phyloP scores from a whole-genome alignment of 2,113 vertebrate species.

The Prochilodus magdalenae region DNA sequence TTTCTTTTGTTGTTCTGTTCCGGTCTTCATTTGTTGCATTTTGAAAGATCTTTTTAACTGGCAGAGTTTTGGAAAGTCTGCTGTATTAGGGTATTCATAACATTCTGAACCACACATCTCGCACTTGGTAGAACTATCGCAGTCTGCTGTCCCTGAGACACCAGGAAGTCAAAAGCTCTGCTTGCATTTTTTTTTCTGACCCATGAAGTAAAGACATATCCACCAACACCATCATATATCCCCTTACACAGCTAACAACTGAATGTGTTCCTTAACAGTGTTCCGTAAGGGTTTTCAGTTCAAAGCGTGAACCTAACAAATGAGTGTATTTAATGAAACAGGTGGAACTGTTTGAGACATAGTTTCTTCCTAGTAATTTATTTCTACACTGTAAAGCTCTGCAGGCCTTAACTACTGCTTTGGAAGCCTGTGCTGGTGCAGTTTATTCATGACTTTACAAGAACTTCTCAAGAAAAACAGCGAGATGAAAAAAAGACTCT shows the following conservation, averaged over 20 bases:
- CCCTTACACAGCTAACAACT: constrained; percentile 2
- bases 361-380: constrained; percentile 56
- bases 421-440: constrained; percentile 69
- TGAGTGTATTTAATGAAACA: background rate
- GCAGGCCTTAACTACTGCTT: constrained; percentile 70
- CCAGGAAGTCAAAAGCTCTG: background rate
- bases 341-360: constrained; percentile 20
- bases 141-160: background rate
- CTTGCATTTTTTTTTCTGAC: background rate
- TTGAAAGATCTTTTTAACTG: background rate
- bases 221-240: background rate
- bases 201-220: background rate
- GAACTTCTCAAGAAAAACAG: constrained; percentile 47
- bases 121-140: background rate
- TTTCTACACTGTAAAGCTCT: constrained; percentile 74
- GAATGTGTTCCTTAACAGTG: constrained; percentile 35
- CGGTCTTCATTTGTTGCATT: background rate
- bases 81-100: constrained; percentile 3
- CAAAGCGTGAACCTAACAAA: background rate
- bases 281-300: constrained; percentile 11
- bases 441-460: constrained; percentile 58
- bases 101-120: background rate
- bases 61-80: background rate
- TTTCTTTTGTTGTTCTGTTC: background rate
- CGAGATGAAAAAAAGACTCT: constrained; percentile 50